Percentiles rank a stretch among this genome's conserved stretches.
These are phyloP conservation scores for Ochropleura leucogaster DNA, from an alignment of 2,888 invertebrate species.

Conservation along the genomic window DNA sequence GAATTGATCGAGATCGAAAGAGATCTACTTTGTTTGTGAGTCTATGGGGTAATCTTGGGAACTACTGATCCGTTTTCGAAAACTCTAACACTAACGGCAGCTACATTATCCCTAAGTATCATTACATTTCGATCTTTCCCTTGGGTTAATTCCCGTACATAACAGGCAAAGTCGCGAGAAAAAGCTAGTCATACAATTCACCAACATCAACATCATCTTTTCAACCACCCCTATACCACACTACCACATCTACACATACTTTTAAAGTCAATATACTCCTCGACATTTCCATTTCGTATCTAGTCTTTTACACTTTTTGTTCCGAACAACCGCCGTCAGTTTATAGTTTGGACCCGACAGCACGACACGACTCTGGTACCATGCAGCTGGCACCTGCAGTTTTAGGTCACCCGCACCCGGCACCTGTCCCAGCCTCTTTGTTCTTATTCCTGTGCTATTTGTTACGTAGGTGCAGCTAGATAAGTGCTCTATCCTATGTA, in stretches of 20 bases:
- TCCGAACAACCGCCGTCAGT: slow-evolving; percentile 50
- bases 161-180: too few species aligned
- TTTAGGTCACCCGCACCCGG: slow-evolving; percentile 85
- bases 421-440: slow-evolving; percentile 74
- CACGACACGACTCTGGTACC: slow-evolving; percentile 79
- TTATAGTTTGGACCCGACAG: slow-evolving; percentile 44
- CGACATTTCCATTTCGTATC: slow-evolving; percentile 4
- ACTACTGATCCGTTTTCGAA: too few species aligned
- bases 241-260: too few species aligned
- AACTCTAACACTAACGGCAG: too few species aligned
- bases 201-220: not conserved
- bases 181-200: not conserved
- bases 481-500: slow-evolving; percentile 54
- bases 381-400: slow-evolving; percentile 81
- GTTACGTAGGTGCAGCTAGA: slow-evolving; percentile 63
- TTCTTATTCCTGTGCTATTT: slow-evolving; percentile 73
- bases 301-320: not conserved
- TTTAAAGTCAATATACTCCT: not conserved
- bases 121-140: too few species aligned
- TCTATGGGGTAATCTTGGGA: too few species aligned
- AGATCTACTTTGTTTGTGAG: too few species aligned
- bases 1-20: too few species aligned
- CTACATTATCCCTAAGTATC: too few species aligned
- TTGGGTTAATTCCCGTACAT: too few species aligned
- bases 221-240: not conserved